A percentile compares a stretch with the other conserved stretches of the same genome.
Conservation (phyloP, 2,797 vertebrate genomes). For the Synanceia verrucosa region DNA sequence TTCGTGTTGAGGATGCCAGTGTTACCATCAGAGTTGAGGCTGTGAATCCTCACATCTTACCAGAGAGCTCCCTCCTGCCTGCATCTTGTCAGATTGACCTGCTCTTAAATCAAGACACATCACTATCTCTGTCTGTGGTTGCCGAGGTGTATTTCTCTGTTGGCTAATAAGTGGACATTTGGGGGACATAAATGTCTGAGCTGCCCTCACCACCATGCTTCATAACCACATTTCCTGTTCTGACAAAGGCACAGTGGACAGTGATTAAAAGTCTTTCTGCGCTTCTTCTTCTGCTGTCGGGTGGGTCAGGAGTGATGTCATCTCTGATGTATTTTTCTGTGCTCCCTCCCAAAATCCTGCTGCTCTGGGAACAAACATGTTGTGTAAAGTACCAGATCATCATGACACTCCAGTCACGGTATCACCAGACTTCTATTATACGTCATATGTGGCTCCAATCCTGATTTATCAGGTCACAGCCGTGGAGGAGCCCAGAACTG, state of each 20-base stretch:
- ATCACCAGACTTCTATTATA: not conserved
- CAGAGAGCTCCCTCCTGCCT: not conserved
- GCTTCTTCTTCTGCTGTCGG: slow-evolving; percentile 8
- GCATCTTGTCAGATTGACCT: not conserved
- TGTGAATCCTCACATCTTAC: not conserved
- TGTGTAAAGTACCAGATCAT: not conserved
- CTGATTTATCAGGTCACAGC: not conserved
- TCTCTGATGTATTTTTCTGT: slow-evolving; percentile 25
- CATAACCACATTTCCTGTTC: slow-evolving; percentile 6
- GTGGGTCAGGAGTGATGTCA: slow-evolving; percentile 43
- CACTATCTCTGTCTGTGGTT: not conserved
- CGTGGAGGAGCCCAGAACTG: too few species aligned
- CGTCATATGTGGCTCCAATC: not conserved
- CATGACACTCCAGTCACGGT: slow-evolving; percentile 27
- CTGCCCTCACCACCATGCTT: not conserved
- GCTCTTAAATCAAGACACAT: not conserved
- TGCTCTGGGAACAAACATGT: slow-evolving; percentile 30
- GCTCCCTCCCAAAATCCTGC: slow-evolving; percentile 19
- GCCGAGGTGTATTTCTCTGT: not conserved
- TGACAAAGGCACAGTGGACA: not conserved
- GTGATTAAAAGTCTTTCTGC: slow-evolving; percentile 6
- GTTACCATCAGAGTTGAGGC: too few species aligned
- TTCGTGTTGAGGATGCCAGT: not conserved
- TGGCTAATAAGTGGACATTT: not conserved
- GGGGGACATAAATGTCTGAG: not conserved